Evolutionary conservation across 1,140 invertebrate species (phyloP).

Genomic region (Zaprionus lachaisei): DNA sequence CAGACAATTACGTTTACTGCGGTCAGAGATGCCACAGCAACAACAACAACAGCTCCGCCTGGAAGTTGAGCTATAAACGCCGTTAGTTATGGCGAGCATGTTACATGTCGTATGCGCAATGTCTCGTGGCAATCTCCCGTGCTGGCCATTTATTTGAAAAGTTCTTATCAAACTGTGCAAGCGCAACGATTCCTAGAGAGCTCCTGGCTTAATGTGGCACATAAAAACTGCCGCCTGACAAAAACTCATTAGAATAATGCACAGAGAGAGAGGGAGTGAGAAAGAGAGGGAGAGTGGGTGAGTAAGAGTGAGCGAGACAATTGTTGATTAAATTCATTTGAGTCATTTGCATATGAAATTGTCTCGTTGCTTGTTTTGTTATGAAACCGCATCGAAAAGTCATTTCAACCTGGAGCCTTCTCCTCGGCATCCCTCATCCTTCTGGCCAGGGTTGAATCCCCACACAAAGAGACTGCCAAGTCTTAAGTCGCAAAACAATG

Average conservation of each 20-base stretch:
- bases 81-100: constrained; percentile 45
- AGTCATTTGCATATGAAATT: constrained; percentile 80
- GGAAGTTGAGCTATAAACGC: constrained; percentile 22
- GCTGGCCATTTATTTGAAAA: constrained; percentile 79
- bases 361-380: constrained; percentile 66
- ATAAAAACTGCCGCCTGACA: constrained; percentile 69
- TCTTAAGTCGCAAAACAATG: constrained; percentile 80
- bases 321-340: constrained; percentile 82
- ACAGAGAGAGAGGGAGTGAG: constrained; percentile 21
- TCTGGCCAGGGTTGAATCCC: constrained; percentile 46
- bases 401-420: constrained; percentile 44
- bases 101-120: constrained; percentile 77
- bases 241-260: constrained; percentile 83
- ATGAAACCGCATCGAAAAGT: constrained; percentile 77
- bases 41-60: background rate
- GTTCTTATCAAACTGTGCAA: constrained; percentile 77
- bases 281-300: background rate
- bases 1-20: constrained; percentile 80
- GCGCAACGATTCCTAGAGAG: constrained; percentile 57
- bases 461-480: constrained; percentile 77
- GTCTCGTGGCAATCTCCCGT: constrained; percentile 49
- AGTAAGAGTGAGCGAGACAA: constrained; percentile 44
- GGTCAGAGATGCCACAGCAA: constrained; percentile 71
- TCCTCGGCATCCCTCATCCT: constrained; percentile 29
- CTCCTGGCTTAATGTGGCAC: constrained; percentile 36